Evolutionary conservation across 2,888 invertebrate genomes (phyloP).

Genomic region (Unio pictorum): DNA sequence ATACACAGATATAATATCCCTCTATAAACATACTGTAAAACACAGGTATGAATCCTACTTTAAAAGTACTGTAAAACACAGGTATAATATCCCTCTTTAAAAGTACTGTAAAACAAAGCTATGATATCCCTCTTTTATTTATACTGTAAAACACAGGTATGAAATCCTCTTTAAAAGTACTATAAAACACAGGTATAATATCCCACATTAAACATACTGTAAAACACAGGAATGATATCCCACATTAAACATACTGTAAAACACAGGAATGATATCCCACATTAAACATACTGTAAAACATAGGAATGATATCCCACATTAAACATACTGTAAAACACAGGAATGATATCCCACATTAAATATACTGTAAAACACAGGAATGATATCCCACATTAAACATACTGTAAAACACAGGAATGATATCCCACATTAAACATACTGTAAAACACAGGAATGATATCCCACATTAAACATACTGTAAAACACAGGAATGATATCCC

Average conservation of each 20-base stretch:
- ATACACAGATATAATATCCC: background rate
- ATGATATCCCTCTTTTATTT: background rate
- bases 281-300: background rate
- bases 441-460: background rate
- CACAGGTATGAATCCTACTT: background rate
- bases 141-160: conserved; percentile 15
- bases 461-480: conserved; percentile 15
- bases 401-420: no score
- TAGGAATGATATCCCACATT: no score
- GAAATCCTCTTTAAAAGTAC: background rate
- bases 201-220: background rate
- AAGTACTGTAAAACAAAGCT: background rate
- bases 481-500: background rate
- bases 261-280: background rate
- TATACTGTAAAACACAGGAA: conserved; percentile 14
- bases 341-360: background rate
- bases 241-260: conserved; percentile 16
- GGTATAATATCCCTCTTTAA: no score
- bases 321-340: background rate
- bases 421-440: background rate
- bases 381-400: background rate
- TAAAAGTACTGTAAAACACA: no score
- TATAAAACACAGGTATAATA: no score
- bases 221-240: background rate
- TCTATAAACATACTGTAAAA: conserved; percentile 16